Conservation (phyloP, 2,888 invertebrate species). For the Doris montereyensis region DNA sequence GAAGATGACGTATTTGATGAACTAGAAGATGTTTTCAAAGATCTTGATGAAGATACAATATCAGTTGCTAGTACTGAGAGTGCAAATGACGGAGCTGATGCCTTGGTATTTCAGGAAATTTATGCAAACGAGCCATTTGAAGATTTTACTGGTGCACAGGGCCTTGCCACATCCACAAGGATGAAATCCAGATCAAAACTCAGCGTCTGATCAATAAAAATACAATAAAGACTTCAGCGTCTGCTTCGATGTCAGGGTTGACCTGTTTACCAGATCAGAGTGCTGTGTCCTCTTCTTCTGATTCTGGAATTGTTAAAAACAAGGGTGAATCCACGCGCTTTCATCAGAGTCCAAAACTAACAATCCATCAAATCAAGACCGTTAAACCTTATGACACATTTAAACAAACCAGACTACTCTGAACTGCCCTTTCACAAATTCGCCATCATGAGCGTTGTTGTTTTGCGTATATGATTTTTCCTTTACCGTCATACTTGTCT, state of each 20-base stretch:
- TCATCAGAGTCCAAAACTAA: too few relatives aligned
- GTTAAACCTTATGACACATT: not conserved
- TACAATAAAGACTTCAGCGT: slow-evolving; percentile 36
- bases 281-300: not conserved
- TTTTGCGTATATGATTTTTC: slow-evolving; percentile 62
- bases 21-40: slow-evolving; percentile 36
- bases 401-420: too few relatives aligned
- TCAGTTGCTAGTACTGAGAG: too few relatives aligned
- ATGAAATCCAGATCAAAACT: slow-evolving; percentile 40
- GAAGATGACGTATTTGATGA: slow-evolving; percentile 28
- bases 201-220: slow-evolving; percentile 39
- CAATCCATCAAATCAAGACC: not conserved
- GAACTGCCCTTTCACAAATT: slow-evolving; percentile 47
- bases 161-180: slow-evolving; percentile 33
- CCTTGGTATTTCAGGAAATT: not conserved
- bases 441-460: slow-evolving; percentile 38
- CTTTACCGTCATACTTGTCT: slow-evolving; percentile 64
- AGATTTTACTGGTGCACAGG: slow-evolving; percentile 38
- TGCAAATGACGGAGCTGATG: too few relatives aligned
- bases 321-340: not conserved
- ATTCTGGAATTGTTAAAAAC: not conserved
- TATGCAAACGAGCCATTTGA: slow-evolving; percentile 40
- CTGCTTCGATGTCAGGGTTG: slow-evolving; percentile 42
- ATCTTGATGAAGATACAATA: slow-evolving; percentile 9
- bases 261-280: slow-evolving; percentile 37